Percentiles rank a stretch among this genome's conserved stretches.
phyloP scores from a whole-genome alignment of 2,797 vertebrate species.

The Dryobates pubescens region DNA sequence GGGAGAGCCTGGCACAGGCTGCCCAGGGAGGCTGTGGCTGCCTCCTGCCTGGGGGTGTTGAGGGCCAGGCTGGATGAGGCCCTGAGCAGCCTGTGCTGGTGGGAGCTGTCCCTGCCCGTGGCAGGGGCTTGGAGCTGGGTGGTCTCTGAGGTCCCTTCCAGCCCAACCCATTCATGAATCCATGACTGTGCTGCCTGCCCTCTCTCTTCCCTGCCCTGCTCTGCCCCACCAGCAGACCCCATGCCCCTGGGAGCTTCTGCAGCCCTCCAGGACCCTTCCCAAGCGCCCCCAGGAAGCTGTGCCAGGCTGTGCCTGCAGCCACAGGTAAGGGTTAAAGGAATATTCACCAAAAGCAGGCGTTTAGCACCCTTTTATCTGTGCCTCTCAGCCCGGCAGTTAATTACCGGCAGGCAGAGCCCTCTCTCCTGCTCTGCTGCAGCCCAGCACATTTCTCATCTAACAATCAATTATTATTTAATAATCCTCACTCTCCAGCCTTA shows the following conservation, averaged over 20 bases:
- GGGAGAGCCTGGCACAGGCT: too few relatives aligned
- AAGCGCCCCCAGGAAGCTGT: accelerated
- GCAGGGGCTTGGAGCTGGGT: too few relatives aligned
- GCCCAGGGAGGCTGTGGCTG: too few relatives aligned
- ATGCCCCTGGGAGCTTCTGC: background rate
- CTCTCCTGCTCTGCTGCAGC: constrained; percentile 40
- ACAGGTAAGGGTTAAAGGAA: constrained; percentile 30
- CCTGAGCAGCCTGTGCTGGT: too few relatives aligned
- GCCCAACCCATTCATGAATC: too few relatives aligned
- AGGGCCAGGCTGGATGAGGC: too few relatives aligned
- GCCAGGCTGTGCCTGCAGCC: background rate
- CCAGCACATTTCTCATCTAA: constrained; percentile 60
- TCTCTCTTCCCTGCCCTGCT: background rate
- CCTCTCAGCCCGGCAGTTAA: constrained; percentile 42
- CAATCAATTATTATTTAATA: constrained; percentile 74
- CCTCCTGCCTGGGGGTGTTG: too few relatives aligned
- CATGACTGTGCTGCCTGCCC: background rate
- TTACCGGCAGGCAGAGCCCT: constrained; percentile 54
- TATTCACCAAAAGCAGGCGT: constrained; percentile 26
- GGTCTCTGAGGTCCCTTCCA: too few relatives aligned
- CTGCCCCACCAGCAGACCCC: background rate
- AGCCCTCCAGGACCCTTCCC: background rate
- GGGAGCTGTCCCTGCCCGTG: too few relatives aligned
- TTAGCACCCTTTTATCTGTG: constrained; percentile 48
- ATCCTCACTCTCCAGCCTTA: constrained; percentile 59